Conservation (phyloP, 2,797 vertebrate species). For the Mus spretus region DNA sequence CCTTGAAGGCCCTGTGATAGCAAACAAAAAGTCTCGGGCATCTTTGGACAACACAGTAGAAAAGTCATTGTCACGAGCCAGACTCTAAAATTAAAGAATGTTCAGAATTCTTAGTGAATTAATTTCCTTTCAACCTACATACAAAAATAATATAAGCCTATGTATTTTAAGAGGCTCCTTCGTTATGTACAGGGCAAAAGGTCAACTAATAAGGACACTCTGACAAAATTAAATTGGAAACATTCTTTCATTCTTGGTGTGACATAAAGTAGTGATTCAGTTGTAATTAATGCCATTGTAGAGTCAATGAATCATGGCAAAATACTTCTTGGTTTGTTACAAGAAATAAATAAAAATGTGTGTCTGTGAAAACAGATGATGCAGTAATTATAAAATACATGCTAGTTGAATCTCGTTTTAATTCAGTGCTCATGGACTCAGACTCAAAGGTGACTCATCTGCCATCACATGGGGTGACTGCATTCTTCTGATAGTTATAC, state of each 20-base stretch:
- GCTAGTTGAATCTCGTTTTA: not conserved
- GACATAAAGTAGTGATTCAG: conserved; percentile 2
- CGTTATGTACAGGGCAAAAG: not conserved
- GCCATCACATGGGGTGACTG: not conserved
- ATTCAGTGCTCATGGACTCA: not conserved
- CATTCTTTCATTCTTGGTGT: conserved; percentile 38
- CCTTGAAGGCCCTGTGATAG: not conserved
- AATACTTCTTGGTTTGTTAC: not conserved
- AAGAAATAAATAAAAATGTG: not conserved
- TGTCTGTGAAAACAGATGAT: not conserved
- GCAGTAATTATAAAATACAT: not conserved
- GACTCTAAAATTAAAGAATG: conserved; percentile 2
- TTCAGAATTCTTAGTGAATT: conserved; percentile 5
- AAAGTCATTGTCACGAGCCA: not conserved
- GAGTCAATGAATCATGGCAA: not conserved
- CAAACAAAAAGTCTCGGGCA: not conserved
- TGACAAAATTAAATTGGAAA: conserved; percentile 3
- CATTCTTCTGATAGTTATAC: not conserved
- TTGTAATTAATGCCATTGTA: not conserved
- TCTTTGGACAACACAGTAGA: not conserved
- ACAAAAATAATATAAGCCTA: conserved; percentile 8
- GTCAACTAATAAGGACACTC: not conserved
- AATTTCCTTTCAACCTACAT: conserved; percentile 2
- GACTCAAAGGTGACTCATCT: conserved; percentile 2
- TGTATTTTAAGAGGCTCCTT: conserved; percentile 17